phyloP scores from a whole-genome alignment of 2,797 vertebrate genomes.

The Lemur catta region DNA sequence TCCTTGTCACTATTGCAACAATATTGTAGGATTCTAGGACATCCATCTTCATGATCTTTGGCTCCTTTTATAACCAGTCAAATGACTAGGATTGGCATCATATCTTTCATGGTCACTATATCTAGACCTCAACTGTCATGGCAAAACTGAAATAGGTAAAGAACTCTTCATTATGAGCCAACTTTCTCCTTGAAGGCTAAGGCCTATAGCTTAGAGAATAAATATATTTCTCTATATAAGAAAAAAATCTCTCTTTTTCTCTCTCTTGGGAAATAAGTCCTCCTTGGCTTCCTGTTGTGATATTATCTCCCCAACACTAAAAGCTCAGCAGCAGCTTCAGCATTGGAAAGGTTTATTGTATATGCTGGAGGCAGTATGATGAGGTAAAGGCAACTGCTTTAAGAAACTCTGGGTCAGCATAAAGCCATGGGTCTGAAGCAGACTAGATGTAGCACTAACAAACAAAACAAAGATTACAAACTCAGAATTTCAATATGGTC shows the following conservation, averaged over 20 bases:
- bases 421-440: not conserved
- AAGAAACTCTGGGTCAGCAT: not conserved
- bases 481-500: not conserved
- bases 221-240: no score
- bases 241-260: no score
- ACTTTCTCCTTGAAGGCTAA: not conserved
- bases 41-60: not conserved
- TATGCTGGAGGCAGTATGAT: not conserved
- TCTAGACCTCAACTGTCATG: not conserved
- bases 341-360: not conserved
- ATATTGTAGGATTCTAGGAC: not conserved
- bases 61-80: not conserved
- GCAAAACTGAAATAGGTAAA: not conserved
- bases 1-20: not conserved
- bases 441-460: not conserved
- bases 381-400: not conserved
- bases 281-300: not conserved
- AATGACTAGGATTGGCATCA: not conserved
- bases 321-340: not conserved
- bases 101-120: no score
- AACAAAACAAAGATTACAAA: not conserved
- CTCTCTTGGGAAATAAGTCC: not conserved
- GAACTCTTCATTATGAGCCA: not conserved
- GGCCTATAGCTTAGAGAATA: not conserved
- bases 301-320: not conserved